Evolutionary conservation across 2,797 vertebrate species (phyloP).

Genomic region (Megalops cyprinoides): DNA sequence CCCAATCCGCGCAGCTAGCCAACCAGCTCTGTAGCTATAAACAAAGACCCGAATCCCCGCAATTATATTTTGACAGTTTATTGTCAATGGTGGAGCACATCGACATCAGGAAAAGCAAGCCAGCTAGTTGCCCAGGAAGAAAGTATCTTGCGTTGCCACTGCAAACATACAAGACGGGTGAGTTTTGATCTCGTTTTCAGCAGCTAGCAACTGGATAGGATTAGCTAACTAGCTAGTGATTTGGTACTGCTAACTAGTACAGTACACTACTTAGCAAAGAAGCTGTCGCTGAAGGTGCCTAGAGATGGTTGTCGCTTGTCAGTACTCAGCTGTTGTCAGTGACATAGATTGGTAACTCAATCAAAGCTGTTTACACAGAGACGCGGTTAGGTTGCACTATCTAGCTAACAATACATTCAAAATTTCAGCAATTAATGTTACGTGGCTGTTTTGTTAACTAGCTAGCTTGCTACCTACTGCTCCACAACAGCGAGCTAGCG

Average conservation of each 20-base stretch:
- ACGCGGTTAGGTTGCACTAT: no score
- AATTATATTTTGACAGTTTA: not conserved
- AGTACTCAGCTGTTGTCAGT: no score
- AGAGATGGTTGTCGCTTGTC: no score
- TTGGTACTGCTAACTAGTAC: not conserved
- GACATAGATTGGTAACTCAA: no score
- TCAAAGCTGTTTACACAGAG: no score
- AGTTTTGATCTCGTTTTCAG: not conserved
- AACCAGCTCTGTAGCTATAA: not conserved
- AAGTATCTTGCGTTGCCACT: not conserved
- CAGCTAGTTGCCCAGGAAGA: not conserved
- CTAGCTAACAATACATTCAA: no score
- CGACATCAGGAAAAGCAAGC: not conserved
- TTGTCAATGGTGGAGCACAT: not conserved
- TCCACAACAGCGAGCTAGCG: no score
- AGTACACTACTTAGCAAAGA: not conserved
- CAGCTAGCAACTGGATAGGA: not conserved
- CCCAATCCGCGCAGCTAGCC: not conserved
- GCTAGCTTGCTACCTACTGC: no score
- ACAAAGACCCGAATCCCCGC: not conserved
- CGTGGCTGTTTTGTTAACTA: no score
- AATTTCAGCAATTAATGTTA: no score
- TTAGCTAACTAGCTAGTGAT: no score
- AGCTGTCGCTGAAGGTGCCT: no score
- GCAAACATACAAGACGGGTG: slow-evolving; percentile 8